A percentile compares a stretch with the other conserved stretches of the same genome.
Evolutionary conservation across 2,888 invertebrate genomes (phyloP).

Genomic region (Pecten maximus): DNA sequence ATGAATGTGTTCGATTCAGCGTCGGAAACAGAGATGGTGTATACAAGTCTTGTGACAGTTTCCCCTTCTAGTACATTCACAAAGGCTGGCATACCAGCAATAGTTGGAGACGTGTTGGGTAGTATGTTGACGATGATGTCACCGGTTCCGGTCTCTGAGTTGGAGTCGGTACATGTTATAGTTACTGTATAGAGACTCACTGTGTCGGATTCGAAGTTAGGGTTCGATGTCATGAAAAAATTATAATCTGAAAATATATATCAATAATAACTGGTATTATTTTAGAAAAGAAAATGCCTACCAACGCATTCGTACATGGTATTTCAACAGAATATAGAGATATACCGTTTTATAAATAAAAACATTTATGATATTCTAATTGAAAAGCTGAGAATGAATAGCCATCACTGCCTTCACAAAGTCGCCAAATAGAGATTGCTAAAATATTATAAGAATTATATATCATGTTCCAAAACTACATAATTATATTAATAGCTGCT

Average conservation of each 20-base stretch:
- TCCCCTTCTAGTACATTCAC: not conserved
- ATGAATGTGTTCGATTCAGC: constrained; percentile 8
- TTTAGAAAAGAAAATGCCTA: no score
- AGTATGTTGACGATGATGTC: constrained; percentile 33
- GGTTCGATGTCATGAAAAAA: constrained; percentile 44
- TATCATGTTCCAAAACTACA: no score
- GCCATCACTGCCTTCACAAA: no score
- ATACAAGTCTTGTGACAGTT: not conserved
- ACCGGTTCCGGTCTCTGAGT: not conserved
- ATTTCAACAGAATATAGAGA: no score
- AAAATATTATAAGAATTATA: no score
- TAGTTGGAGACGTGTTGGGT: constrained; percentile 21
- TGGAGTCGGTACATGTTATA: constrained; percentile 41
- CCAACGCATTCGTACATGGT: no score
- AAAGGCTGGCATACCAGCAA: not conserved
- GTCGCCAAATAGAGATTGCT: no score
- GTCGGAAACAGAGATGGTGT: constrained; percentile 37
- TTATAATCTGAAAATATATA: constrained; percentile 38
- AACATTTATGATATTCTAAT: no score
- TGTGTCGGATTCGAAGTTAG: constrained; percentile 42
- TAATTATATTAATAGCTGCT: no score
- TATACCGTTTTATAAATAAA: no score
- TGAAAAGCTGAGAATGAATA: no score
- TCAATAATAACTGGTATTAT: no score
- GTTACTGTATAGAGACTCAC: constrained; percentile 33